These are phyloP conservation scores for Pagetopsis macropterus DNA, from an alignment of 2,797 vertebrate genomes.

Conservation along the genomic window DNA sequence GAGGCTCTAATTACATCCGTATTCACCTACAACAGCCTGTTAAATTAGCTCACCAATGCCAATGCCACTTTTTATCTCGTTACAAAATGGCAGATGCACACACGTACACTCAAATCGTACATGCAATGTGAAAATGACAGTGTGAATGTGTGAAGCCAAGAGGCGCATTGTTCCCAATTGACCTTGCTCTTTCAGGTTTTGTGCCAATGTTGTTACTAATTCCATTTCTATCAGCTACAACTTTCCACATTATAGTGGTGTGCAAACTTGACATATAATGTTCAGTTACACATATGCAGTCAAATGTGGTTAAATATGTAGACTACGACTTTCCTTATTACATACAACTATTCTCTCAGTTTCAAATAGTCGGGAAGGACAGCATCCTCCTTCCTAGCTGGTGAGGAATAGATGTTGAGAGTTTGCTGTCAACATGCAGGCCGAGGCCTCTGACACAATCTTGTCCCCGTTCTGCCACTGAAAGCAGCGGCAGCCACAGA, in stretches of 20 bases:
- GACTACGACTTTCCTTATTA: not conserved
- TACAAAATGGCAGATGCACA: slow-evolving; percentile 5
- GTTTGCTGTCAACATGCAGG: slow-evolving; percentile 23
- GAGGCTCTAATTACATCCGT: slow-evolving; percentile 63
- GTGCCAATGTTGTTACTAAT: not conserved
- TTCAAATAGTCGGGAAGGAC: not conserved
- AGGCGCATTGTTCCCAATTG: slow-evolving; percentile 34
- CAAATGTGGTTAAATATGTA: not conserved
- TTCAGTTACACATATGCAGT: not conserved
- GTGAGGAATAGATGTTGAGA: slow-evolving; percentile 9
- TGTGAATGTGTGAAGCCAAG: not conserved
- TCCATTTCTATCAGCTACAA: not conserved
- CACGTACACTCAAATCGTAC: not conserved
- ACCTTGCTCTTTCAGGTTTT: slow-evolving; percentile 12
- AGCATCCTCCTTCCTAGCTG: not conserved
- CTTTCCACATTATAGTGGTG: not conserved
- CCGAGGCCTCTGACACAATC: slow-evolving; percentile 14
- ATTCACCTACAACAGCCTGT: slow-evolving; percentile 46
- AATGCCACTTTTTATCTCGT: slow-evolving; percentile 48
- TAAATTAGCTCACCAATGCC: slow-evolving; percentile 54
- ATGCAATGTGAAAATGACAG: not conserved
- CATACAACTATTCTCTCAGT: not conserved
- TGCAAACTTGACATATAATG: not conserved
- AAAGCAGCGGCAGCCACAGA: slow-evolving; percentile 31
- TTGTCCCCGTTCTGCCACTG: slow-evolving; percentile 24